A percentile compares a stretch with the other conserved stretches of the same genome.
phyloP scores from a whole-genome alignment of 2,888 invertebrate species.

The Sclerodermus sp. region DNA sequence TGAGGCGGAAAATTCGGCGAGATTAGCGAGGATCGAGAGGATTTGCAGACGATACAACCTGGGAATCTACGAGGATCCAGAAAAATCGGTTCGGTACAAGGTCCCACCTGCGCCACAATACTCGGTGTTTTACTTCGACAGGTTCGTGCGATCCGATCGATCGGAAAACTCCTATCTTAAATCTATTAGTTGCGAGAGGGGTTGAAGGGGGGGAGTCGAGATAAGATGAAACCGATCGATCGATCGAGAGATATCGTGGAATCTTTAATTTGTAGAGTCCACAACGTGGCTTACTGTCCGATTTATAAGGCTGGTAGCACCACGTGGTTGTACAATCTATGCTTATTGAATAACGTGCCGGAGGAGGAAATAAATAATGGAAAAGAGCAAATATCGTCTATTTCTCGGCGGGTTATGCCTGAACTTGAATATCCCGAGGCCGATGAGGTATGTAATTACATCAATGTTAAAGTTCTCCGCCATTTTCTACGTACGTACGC shows the following conservation, averaged over 20 bases:
- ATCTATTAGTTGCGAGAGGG: too few species aligned
- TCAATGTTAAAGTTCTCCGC: neutral
- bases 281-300: conserved; percentile 58
- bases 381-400: conserved; percentile 46
- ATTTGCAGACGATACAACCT: conserved; percentile 55
- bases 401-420: conserved; percentile 43
- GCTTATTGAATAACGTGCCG: conserved; percentile 52
- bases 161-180: neutral
- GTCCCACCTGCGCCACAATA: conserved; percentile 60
- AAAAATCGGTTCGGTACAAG: conserved; percentile 38
- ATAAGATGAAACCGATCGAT: too few species aligned
- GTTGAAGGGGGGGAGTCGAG: too few species aligned
- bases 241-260: neutral
- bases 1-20: conserved; percentile 60
- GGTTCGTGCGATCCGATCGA: conserved; percentile 36
- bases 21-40: conserved; percentile 41
- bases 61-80: conserved; percentile 45
- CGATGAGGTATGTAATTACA: conserved; percentile 37
- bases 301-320: conserved; percentile 60
- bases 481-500: too few species aligned
- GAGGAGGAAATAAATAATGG: conserved; percentile 47
- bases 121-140: conserved; percentile 57
- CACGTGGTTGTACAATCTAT: conserved; percentile 59
- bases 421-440: conserved; percentile 54
- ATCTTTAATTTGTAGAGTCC: conserved; percentile 34